These are phyloP conservation scores for Eilema caniola DNA, from an alignment of 2,888 invertebrate genomes.

Conservation along the genomic window DNA sequence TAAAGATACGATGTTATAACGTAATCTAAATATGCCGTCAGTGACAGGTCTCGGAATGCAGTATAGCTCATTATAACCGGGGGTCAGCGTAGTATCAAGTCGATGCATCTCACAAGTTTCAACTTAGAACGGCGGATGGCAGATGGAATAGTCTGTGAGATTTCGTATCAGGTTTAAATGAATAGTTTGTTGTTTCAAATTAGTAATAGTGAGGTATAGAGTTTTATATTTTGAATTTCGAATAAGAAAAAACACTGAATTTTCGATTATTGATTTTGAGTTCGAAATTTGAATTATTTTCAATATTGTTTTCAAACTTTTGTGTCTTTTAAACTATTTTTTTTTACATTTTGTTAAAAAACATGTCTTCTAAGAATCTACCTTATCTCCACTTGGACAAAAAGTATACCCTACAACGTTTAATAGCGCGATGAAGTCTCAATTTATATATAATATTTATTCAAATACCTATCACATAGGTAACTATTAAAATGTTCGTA, in stretches of 20 bases:
- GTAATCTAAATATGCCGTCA: constrained; percentile 47
- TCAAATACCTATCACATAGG: too few relatives aligned
- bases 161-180: constrained; percentile 16
- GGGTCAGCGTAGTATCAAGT: constrained; percentile 39
- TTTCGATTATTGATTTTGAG: not conserved
- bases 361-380: too few relatives aligned
- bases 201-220: not conserved
- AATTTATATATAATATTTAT: too few relatives aligned
- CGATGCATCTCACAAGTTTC: constrained; percentile 18
- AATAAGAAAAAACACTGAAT: not conserved
- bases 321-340: not conserved
- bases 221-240: not conserved
- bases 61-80: constrained; percentile 44
- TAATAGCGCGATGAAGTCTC: too few relatives aligned
- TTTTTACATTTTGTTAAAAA: too few relatives aligned
- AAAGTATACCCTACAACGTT: too few relatives aligned
- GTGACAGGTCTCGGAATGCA: constrained; percentile 45
- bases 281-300: not conserved
- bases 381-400: too few relatives aligned
- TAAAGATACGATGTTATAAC: constrained; percentile 37
- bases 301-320: not conserved
- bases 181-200: not conserved
- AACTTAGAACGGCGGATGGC: constrained; percentile 23
- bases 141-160: constrained; percentile 11
- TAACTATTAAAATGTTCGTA: too few relatives aligned